Conservation (phyloP, 23 tunicate genomes). For the Clavelina lepadiformis region DNA sequence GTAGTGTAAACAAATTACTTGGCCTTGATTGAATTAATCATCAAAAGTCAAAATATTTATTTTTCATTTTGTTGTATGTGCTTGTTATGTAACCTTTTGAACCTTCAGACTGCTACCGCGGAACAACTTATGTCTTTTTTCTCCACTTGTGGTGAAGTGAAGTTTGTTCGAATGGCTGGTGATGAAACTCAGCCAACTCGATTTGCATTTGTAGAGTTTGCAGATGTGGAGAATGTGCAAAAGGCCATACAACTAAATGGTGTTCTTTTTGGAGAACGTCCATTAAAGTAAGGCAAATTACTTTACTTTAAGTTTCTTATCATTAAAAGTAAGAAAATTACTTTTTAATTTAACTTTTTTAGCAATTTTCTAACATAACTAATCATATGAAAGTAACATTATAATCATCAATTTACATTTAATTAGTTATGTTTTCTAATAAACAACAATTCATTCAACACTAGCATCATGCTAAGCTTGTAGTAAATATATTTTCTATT, state of each 20-base stretch:
- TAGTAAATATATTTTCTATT: too few species aligned
- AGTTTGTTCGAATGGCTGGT: constrained; percentile 76
- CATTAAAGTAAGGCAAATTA: constrained; percentile 39
- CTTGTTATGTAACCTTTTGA: background rate
- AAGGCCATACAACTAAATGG: constrained; percentile 76
- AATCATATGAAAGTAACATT: too few species aligned
- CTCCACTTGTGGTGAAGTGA: constrained; percentile 67
- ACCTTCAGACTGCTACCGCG: constrained; percentile 53
- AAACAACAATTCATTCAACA: too few species aligned
- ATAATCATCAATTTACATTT: too few species aligned
- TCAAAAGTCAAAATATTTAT: background rate
- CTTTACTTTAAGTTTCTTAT: too few species aligned
- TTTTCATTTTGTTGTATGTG: background rate
- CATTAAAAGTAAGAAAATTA: too few species aligned
- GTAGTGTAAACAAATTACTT: too few species aligned
- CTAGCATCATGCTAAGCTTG: too few species aligned
- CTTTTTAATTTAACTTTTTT: too few species aligned
- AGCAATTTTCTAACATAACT: too few species aligned
- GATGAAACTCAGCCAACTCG: constrained; percentile 80
- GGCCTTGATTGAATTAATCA: too few species aligned
- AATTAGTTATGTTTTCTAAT: too few species aligned
- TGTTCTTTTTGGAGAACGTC: constrained; percentile 47
- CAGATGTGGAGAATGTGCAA: constrained; percentile 26
- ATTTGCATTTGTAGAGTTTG: constrained; percentile 83
- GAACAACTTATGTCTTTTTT: constrained; percentile 65